Conservation (phyloP, 2,888 invertebrate genomes). For the Cephalotes varians region DNA sequence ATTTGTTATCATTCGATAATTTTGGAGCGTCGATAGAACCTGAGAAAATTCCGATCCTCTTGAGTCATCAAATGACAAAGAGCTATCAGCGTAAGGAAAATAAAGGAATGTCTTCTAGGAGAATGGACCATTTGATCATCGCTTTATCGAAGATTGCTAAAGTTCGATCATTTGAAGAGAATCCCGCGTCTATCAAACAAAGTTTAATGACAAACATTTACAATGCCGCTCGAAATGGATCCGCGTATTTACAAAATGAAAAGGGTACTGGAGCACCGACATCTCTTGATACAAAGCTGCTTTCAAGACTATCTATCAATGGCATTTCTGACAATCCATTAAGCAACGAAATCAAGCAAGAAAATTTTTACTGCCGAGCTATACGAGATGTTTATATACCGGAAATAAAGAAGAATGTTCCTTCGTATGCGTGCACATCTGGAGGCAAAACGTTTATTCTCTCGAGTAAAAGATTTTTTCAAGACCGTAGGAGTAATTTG, state of each 20-base stretch:
- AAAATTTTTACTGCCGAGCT: constrained; percentile 71
- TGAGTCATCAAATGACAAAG: background rate
- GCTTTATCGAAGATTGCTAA: constrained; percentile 77
- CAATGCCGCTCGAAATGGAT: background rate
- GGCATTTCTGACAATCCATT: background rate
- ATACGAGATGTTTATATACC: constrained; percentile 75
- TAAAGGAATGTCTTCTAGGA: constrained; percentile 23
- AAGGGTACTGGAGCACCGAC: background rate
- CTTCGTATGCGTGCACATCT: constrained; percentile 75
- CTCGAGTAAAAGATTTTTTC: constrained; percentile 77
- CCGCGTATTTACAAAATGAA: background rate
- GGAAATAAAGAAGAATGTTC: constrained; percentile 71
- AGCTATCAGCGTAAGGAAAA: background rate
- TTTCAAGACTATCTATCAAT: background rate
- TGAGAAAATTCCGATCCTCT: background rate
- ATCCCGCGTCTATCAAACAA: background rate
- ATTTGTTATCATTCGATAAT: background rate
- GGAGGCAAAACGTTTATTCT: constrained; percentile 74
- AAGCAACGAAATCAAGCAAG: constrained; percentile 23
- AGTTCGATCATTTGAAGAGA: constrained; percentile 63
- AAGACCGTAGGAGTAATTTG: constrained; percentile 73
- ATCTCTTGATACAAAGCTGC: too few relatives aligned
- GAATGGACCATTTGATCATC: constrained; percentile 66
- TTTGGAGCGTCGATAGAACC: background rate
- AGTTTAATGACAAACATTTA: background rate